Conservation (phyloP, 2,888 invertebrate genomes). For the Orthonevra nobilis region DNA sequence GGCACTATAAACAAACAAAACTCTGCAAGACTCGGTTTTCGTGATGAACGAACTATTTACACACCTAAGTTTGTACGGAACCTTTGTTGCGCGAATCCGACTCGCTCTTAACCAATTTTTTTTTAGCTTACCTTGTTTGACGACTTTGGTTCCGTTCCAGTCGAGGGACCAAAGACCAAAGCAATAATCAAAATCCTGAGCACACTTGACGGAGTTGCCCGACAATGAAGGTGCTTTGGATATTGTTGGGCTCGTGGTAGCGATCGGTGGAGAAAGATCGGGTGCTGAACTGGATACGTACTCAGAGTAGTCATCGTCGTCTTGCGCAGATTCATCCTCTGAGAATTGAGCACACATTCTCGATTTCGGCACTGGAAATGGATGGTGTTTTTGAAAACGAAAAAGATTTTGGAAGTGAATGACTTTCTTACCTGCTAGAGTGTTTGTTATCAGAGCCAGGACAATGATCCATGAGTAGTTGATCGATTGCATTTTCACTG, state of each 20-base stretch:
- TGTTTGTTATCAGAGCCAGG: slow-evolving; percentile 8
- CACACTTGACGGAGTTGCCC: slow-evolving; percentile 76
- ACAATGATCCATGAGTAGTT: slow-evolving; percentile 19
- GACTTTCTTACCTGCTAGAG: slow-evolving; percentile 49
- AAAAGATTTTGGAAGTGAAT: background rate
- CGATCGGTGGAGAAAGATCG: slow-evolving; percentile 3
- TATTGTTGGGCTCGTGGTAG: background rate
- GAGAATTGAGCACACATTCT: slow-evolving; percentile 54
- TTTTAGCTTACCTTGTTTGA: slow-evolving; percentile 40
- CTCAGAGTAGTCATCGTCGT: slow-evolving; percentile 58
- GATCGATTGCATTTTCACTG: slow-evolving; percentile 13
- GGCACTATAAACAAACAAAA: no score
- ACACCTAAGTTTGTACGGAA: background rate
- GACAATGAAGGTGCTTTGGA: background rate
- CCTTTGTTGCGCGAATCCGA: no score
- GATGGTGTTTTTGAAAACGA: no score
- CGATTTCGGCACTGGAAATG: slow-evolving; percentile 46
- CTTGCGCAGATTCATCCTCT: slow-evolving; percentile 57
- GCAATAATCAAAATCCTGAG: slow-evolving; percentile 82
- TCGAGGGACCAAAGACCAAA: slow-evolving; percentile 87
- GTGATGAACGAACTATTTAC: background rate
- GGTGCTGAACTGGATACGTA: slow-evolving; percentile 56
- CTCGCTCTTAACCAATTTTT: no score
- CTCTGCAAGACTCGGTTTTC: no score
- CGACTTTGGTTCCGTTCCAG: slow-evolving; percentile 85